Base-by-base conservation (phyloP, 2,888 invertebrate genomes). In the Trissonchulus latispiculum region DNA sequence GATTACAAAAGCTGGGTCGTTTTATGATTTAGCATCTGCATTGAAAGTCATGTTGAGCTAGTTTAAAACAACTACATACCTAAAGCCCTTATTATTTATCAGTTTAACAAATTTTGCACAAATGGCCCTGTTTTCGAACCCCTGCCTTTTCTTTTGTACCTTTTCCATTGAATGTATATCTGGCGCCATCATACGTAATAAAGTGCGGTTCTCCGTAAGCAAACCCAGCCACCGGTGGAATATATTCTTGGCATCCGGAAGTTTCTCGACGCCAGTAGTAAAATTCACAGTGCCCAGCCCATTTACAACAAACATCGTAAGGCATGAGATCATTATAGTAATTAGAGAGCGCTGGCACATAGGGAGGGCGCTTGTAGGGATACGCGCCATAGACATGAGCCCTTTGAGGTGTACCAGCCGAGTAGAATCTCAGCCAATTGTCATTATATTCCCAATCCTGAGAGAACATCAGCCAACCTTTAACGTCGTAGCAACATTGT, bases 141-240 rank as follows among this genome's bases (percentile, higher is more conserved):
- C n/a, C n/a, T n/a, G n/a, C 48, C 48, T 15, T 48, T 8, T 48
- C 8, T 48, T 48, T 8, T 64, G 18, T 68, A 68, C 69, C 93
- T 85, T 92, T 90, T 35, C 95, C 95, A 80, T 95, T 94, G 85
- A 96, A 95, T 0, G 93, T 94, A 81, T 94, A 95, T 73, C 90
- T 89, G 31, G 90, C 85, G 76, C 91, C 90, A 80, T 96, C 95
- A 82, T 93, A 96, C 0, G 95, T 95, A 31, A 93, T 88, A 75
- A 96, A 87, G 82, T 96, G 95, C 0, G 95, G 95, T 83, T 95
- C 95, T n/a, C 95, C 95, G 80, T 92, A 95, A n/a, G 93, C 90
- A 68, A 68, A 68, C 33, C 87, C 87, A 0, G 94, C 89, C 64
- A 89, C 91, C 0, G 97, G 95, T 0, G 95, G 89, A 83, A 92